Base-by-base conservation (phyloP, 2,113 vertebrate species). In the Perca schrenkii region DNA sequence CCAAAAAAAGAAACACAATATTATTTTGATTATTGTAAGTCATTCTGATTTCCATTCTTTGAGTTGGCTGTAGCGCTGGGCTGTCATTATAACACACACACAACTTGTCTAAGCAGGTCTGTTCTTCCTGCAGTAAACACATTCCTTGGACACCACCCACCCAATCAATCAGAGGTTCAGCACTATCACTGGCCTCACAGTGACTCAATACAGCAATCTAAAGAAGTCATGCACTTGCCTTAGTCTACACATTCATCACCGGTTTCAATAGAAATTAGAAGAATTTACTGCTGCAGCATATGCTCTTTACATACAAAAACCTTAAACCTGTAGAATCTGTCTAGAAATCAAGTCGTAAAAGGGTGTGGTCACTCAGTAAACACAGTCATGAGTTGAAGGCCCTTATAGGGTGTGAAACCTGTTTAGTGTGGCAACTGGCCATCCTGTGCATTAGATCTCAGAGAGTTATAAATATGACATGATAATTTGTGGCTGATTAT, bases 61-160 rank as follows among this genome's bases (percentile, higher is more conserved):
- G 15, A 14, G n/a, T 28, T 54, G 25, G 5, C 50, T 46, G 54
- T n/a, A 28, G 54, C 54, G 28, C 5, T 56, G 34, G 43, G 7
- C 50, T 50, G 53, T 68, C 19, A 12, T 8, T 17, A 12, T 15
- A 40, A 49, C 65, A 15, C 25, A 76, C 22, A 71, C 7, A 61
- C 31, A 67, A 69, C 88, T 78, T 89, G 86, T 86, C 66, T 1
- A 25, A 85, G 56, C 89, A 87, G 74, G 82, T 81, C 40, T 50
- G 21, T 56, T 80, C 60, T 66, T 43, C 34, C 71, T 74, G 58
- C 21, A 46, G 21, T 74, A 13, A 80, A 60, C 31, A 85, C 87
- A 91, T 91, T 90, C 90, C 74, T 74, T 0, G 21, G 60, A 80
- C 65, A 71, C 21, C 69, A 73, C 81, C 87, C 80, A 77, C 67